Evolutionary conservation across 2,888 invertebrate genomes (phyloP).

Genomic region (Orthosia gracilis): DNA sequence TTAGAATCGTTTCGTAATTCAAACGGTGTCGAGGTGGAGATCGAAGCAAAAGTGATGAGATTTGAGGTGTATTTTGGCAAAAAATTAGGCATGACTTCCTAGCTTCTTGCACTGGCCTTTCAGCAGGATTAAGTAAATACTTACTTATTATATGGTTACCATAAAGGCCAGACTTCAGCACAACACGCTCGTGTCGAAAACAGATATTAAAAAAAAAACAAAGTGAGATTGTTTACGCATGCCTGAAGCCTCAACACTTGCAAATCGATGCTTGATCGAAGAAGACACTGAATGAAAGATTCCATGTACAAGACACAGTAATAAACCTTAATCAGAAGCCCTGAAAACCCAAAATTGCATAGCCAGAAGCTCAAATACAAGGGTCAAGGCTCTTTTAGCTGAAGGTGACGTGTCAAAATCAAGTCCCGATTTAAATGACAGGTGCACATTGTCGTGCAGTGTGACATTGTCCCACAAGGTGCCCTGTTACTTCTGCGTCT

Average conservation of each 20-base stretch:
- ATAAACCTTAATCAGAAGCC: not conserved
- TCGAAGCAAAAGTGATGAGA: not conserved
- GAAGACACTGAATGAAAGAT: not conserved
- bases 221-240: too few relatives aligned
- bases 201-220: not conserved
- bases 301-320: not conserved
- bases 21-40: not conserved
- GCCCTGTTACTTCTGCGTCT: constrained; percentile 15
- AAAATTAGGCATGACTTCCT: not conserved
- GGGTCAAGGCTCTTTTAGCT: not conserved
- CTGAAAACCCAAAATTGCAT: not conserved
- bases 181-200: not conserved
- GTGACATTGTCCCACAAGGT: constrained; percentile 47
- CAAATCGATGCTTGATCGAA: not conserved
- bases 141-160: too few relatives aligned
- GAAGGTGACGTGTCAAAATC: constrained; percentile 13
- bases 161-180: too few relatives aligned
- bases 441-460: constrained; percentile 1
- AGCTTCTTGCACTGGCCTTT: too few relatives aligned
- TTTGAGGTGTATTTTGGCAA: not conserved
- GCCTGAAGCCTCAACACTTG: not conserved
- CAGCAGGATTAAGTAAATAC: too few relatives aligned
- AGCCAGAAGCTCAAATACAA: not conserved
- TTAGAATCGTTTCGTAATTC: not conserved
- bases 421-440: constrained; percentile 30